Base-by-base conservation (phyloP, 2,113 vertebrate species). In the Mormyrus lacerda region DNA sequence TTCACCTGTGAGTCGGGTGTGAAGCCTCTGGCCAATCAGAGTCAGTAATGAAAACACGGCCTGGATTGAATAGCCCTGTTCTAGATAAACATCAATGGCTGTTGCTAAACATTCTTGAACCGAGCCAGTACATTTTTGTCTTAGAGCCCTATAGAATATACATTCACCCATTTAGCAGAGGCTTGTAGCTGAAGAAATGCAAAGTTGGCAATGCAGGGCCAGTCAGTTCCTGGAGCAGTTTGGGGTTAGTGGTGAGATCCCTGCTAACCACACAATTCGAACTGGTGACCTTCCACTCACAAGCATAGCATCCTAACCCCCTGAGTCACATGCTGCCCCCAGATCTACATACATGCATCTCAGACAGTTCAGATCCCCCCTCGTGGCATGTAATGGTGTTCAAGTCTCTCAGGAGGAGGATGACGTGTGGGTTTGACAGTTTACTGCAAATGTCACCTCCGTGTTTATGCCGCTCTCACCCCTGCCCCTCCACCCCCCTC, bases 361-460 rank as follows among this genome's bases (percentile, higher is more conserved):
- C 44, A 85, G 10, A 27, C 24, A 50, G 83, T 27, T 85, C 21
- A 85, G 45, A 45, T 11, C 0, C 21, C 21, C 21, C 65, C 31
- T 31, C 65, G 17, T 39, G 69, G n/a, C 31, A 17, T 13, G 44
- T 21, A 7, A 31, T 5, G 27, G 9, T 92, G 94, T 91, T 92
- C 93, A 93, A 87, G 39, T 55, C 55, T 87, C 45, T 88, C 44
- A 53, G 58, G 84, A 48, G 79, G 50, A 13, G 44, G 92, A 92
- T 93, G 93, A 93, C 90, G 48, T 45, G 85, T 73, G 89, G 87
- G 85, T 90, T 90, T 92, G 93, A 93, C 95, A 94, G 94, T 92
- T 89, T 93, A 92, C 91, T 94, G 95, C 93, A 93, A 96, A 94
- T 88, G 91, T 91, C 92, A 53, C 89, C 92, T 86, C 89, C 44